Base-by-base conservation (phyloP, 2,113 vertebrate genomes). In the Crotalus viridis region DNA sequence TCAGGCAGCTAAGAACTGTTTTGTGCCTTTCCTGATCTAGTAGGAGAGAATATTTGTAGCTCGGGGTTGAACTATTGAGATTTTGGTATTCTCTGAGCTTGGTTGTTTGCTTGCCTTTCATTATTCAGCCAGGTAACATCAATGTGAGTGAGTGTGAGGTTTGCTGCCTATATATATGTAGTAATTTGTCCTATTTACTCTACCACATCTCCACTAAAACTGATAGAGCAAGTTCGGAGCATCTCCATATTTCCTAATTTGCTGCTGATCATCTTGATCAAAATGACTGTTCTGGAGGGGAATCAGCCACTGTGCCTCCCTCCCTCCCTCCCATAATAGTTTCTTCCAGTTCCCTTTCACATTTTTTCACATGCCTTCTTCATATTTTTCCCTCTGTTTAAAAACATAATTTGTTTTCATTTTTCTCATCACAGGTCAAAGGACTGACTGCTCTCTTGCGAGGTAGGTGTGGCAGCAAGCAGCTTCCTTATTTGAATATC, bases 391-490 rank as follows among this genome's bases (percentile, higher is more conserved):
- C 15, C 33, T 54, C 33, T 89, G 55, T 13, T 81, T 56, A 89
- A 89, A 87, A 87, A 51, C 86, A 87, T 57, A 5, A 57, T 28
- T 95, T 91, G 85, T 96, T 88, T 93, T 95, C 95, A 95, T 94
- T 96, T 93, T 97, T 89, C 95, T 94, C 95, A 51, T 28, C 39
- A 87, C 96, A 99, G 99, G 99, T 98, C 99, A 99, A 93, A 98
- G 99, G 96, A 98, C 98, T 1, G 99, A 99, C 96, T 99, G 98
- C 94, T 99, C 98, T 97, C 97, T 99, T 95, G 98, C 98, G 98
- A 99, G 99, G 99, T 99, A 97, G 96, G 98, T 98, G 95, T 94
- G 96, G 95, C 95, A 92, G 89, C 89, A 93, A 95, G 96, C 48
- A n/a, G 88, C 3, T 0, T 3, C 61, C 7, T 93, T 91, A 54